Evolutionary conservation across 1,140 invertebrate species (phyloP).

Genomic region (Cyclina sinensis): DNA sequence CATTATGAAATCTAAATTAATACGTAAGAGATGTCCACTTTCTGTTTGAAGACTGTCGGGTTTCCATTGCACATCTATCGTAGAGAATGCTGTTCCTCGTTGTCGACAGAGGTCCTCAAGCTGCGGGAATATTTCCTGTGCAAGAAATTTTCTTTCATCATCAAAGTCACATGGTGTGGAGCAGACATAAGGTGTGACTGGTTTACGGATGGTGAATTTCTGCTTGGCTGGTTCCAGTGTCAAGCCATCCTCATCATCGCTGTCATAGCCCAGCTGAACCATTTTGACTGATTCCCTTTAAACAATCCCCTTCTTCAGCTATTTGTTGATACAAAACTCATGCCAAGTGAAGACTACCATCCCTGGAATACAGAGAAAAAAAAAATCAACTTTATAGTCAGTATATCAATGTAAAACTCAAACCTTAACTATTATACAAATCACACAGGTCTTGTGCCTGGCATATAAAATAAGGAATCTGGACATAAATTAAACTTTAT

Average conservation of each 20-base stretch:
- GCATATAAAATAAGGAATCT: too few species aligned
- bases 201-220: slow-evolving; percentile 76
- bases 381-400: background rate
- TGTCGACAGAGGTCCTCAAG: slow-evolving; percentile 75
- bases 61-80: slow-evolving; percentile 81
- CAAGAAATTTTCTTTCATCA: slow-evolving; percentile 80
- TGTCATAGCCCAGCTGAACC: slow-evolving; percentile 61
- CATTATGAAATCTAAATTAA: slow-evolving; percentile 79
- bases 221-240: slow-evolving; percentile 42
- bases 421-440: too few species aligned
- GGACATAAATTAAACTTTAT: too few species aligned
- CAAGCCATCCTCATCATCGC: slow-evolving; percentile 63
- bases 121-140: slow-evolving; percentile 78
- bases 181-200: slow-evolving; percentile 82
- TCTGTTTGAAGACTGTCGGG: slow-evolving; percentile 71
- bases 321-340: background rate
- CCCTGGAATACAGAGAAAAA: background rate
- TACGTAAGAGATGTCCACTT: slow-evolving; percentile 78
- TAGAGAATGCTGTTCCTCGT: slow-evolving; percentile 79
- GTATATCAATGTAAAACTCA: background rate
- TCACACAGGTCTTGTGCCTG: too few species aligned
- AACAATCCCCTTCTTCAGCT: background rate
- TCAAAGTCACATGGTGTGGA: slow-evolving; percentile 83
- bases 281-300: slow-evolving; percentile 40
- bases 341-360: background rate